Evolutionary conservation across 2,888 invertebrate genomes (phyloP).

Genomic region (Beris morrisii): DNA sequence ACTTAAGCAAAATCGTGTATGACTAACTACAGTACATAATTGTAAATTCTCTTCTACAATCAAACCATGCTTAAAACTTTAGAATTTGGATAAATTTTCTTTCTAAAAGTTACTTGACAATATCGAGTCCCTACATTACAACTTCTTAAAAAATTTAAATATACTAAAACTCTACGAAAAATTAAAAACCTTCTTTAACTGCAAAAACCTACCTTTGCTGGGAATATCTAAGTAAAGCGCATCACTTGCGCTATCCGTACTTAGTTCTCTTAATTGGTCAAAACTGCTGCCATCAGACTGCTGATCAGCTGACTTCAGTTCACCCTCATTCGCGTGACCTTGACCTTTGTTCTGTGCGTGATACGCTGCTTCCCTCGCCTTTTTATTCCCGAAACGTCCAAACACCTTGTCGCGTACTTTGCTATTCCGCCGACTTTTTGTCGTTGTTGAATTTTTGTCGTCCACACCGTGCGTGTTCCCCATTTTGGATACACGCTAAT

Average conservation of each 20-base stretch:
- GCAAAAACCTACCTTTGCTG: constrained; percentile 31
- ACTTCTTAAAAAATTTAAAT: too few relatives aligned
- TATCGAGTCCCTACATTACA: too few relatives aligned
- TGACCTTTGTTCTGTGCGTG: constrained; percentile 25
- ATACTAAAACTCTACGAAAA: too few relatives aligned
- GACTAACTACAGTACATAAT: too few relatives aligned
- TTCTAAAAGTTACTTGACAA: too few relatives aligned
- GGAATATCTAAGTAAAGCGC: constrained; percentile 20
- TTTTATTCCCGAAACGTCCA: constrained; percentile 50
- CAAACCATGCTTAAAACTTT: too few relatives aligned
- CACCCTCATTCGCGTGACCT: constrained; percentile 19
- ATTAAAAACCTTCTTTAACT: too few relatives aligned
- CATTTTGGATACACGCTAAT: not conserved
- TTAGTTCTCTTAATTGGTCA: constrained; percentile 27
- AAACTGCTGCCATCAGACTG: constrained; percentile 8
- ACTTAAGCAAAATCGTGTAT: too few relatives aligned
- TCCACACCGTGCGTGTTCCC: constrained; percentile 24
- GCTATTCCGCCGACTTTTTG: constrained; percentile 46
- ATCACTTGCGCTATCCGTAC: constrained; percentile 26
- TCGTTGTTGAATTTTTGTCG: constrained; percentile 17
- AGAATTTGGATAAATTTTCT: too few relatives aligned
- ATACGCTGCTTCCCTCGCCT: constrained; percentile 44
- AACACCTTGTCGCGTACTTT: constrained; percentile 47
- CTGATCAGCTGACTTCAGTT: constrained; percentile 17
- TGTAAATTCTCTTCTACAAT: too few relatives aligned